phyloP scores from a whole-genome alignment of 2,888 invertebrate genomes.

The Apodemia zela region DNA sequence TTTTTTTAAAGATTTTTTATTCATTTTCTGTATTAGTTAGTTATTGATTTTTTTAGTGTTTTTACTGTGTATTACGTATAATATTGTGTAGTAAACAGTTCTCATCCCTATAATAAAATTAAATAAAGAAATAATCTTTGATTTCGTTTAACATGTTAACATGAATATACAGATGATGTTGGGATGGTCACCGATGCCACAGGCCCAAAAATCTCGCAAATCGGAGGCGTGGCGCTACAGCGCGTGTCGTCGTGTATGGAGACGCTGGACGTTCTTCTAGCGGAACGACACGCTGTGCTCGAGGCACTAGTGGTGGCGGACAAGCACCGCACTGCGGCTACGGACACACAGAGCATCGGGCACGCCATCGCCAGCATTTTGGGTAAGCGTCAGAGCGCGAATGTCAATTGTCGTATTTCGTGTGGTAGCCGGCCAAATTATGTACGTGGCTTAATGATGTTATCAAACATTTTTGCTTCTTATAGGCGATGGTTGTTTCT shows the following conservation, averaged over 20 bases:
- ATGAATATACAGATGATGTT: slow-evolving; percentile 84
- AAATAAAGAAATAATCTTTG: no score
- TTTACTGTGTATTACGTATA: no score
- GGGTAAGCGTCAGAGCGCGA: slow-evolving; percentile 66
- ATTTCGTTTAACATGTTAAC: neutral
- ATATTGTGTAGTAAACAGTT: no score
- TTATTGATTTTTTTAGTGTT: no score
- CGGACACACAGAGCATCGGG: slow-evolving; percentile 80
- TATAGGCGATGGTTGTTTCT: no score
- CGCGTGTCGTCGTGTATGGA: slow-evolving; percentile 94
- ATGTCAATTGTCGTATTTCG: no score
- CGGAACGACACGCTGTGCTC: slow-evolving; percentile 91
- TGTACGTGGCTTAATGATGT: no score
- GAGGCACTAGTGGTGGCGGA: slow-evolving; percentile 94
- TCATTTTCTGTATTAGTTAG: no score
- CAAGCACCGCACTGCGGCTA: slow-evolving; percentile 83
- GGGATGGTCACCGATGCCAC: slow-evolving; percentile 94
- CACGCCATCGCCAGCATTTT: slow-evolving; percentile 93
- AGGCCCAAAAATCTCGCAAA: slow-evolving; percentile 93
- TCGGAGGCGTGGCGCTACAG: slow-evolving; percentile 98
- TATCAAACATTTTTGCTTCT: no score
- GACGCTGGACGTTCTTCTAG: slow-evolving; percentile 93
- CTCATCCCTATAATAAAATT: no score
- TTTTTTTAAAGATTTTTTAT: no score
- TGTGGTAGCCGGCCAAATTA: no score